Percentiles rank a stretch among this genome's conserved stretches.
Conservation (phyloP, 2,888 invertebrate species). For the Merodon equestris region DNA sequence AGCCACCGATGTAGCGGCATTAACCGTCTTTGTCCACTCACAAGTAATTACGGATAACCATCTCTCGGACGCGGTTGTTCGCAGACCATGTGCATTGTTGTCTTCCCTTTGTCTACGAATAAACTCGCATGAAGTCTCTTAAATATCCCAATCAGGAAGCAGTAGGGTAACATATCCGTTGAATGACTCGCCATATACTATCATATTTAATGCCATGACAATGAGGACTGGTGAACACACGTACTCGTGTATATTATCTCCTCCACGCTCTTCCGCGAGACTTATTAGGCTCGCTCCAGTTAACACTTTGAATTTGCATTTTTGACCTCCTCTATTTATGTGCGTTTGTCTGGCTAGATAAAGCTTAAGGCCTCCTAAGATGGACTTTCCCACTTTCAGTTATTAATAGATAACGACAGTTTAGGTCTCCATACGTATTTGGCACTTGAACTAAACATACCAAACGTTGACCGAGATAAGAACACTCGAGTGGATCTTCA, state of each 20-base stretch:
- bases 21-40: constrained; percentile 31
- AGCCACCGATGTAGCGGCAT: not conserved
- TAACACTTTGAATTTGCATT: constrained; percentile 45
- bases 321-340: too few relatives aligned
- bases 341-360: too few relatives aligned
- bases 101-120: constrained; percentile 9
- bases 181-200: constrained; percentile 50
- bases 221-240: too few relatives aligned
- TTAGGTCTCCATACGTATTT: too few relatives aligned
- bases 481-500: too few relatives aligned
- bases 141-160: constrained; percentile 55
- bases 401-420: too few relatives aligned
- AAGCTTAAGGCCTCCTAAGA: too few relatives aligned
- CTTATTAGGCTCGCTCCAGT: constrained; percentile 49
- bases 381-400: too few relatives aligned
- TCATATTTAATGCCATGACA: constrained; percentile 2
- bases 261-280: too few relatives aligned
- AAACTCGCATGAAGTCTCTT: constrained; percentile 17
- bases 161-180: constrained; percentile 52
- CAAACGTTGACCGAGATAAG: too few relatives aligned
- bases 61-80: constrained; percentile 19
- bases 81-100: constrained; percentile 37
- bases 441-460: too few relatives aligned
- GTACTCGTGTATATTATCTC: too few relatives aligned
- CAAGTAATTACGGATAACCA: constrained; percentile 44